Evolutionary conservation across 2,113 vertebrate species (phyloP), one percentile per base, ranked within the genome.

Genomic region (Motacilla tschutschensis): DNA sequence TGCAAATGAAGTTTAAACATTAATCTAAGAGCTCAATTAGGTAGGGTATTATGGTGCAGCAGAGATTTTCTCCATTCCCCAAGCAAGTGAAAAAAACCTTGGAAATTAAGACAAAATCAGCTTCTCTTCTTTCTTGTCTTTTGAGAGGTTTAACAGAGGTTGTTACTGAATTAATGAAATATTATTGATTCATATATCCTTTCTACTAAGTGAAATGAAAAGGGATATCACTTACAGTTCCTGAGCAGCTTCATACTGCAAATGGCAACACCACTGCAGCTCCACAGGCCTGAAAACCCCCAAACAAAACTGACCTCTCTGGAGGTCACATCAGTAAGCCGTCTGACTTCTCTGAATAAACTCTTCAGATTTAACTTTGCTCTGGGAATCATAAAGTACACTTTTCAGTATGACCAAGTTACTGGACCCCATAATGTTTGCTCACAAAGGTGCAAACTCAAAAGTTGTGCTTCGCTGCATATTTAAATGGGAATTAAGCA

Each of bases 1-100:
- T 94, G 90, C 85, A 93, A 94, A 95, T 95, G 91, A 95, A 93
- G 93, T 93, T 95, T 93, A 95, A 93, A 87, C 89, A 93, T 93
- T 95, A 93, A 94, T 95, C 90, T 93, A 94, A 91, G 72, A 93
- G 83, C 92, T 94, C 93, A 93, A 84, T 94, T 95, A 91, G 71
- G 90, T 64, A 71, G 85, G 71, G 62, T 83, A 80, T 94, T 91
- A 90, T 50, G 62, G 91, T 72, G 47, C 85, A 92, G 87, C 47
- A 83, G 83, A 93, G 90, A 65, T 87, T 76, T 85, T 55, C 41
- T 93, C 71, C 83, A 62, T 71, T 92, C 87, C 89, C 90, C 70
- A 81, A 79, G 88, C 79, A 93, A 79, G 66, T 59, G 41, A 84
- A 91, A 90, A 83, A 92, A 83, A 53, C 3, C 50, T 83, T 87